Conservation (phyloP, 1,140 invertebrate species). For the Helicoverpa zea region DNA sequence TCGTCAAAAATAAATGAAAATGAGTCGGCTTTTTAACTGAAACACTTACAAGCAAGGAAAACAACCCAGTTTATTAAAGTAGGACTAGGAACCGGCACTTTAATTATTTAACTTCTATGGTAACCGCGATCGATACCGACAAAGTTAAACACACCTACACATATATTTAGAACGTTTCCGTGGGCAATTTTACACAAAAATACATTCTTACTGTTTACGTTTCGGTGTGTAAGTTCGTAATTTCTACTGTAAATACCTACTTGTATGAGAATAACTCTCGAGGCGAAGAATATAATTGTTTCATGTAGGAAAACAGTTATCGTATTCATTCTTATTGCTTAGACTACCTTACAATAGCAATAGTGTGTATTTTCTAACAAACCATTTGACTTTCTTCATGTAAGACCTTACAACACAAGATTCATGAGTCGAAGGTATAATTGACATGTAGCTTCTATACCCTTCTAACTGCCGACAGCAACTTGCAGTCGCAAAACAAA, state of each 20-base stretch:
- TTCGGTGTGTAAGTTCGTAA: no score
- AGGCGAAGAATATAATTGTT: no score
- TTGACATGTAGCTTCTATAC: neutral
- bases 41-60: neutral
- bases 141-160: neutral
- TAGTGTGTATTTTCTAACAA: no score
- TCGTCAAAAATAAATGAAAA: no score
- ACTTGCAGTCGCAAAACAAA: neutral
- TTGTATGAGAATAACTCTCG: no score
- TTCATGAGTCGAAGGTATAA: no score
- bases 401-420: no score
- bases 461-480: neutral
- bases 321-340: no score
- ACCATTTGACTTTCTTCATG: no score
- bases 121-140: slow-evolving; percentile 9
- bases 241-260: no score
- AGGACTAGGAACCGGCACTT: neutral
- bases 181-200: neutral
- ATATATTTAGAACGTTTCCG: neutral
- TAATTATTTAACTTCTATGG: slow-evolving; percentile 11
- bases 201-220: neutral
- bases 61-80: neutral
- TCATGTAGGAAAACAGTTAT: no score
- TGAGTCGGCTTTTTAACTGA: neutral
- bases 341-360: no score